Conservation (phyloP, 1,140 invertebrate species). For the Stratiolaelaps scimitus region DNA sequence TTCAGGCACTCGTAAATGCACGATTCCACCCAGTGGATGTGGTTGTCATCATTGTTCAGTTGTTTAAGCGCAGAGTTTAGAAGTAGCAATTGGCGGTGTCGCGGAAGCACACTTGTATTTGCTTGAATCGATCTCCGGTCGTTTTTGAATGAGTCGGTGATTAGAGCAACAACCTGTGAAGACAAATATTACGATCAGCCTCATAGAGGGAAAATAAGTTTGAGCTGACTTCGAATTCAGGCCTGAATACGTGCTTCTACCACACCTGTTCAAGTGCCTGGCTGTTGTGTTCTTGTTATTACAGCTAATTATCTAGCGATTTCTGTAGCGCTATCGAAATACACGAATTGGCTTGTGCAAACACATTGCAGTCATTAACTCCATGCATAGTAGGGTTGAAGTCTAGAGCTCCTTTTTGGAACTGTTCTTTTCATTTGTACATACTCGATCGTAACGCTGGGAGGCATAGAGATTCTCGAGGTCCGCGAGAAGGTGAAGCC, state of each 20-base stretch:
- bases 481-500: not conserved
- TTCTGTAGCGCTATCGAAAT: too few species aligned
- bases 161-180: not conserved
- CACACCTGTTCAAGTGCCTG: too few species aligned
- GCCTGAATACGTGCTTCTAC: too few species aligned
- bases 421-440: constrained; percentile 48
- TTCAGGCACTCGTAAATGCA: constrained; percentile 47
- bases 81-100: constrained; percentile 27
- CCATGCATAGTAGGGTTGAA: too few species aligned
- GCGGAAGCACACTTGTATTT: not conserved
- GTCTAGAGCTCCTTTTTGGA: constrained; percentile 53
- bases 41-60: constrained; percentile 45
- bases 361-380: too few species aligned
- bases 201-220: too few species aligned
- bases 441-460: constrained; percentile 44
- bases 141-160: constrained; percentile 31
- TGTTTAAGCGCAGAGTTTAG: not conserved
- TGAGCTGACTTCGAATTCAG: too few species aligned
- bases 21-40: constrained; percentile 60
- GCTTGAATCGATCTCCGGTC: constrained; percentile 23
- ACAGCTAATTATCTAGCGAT: too few species aligned
- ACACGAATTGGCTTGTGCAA: too few species aligned
- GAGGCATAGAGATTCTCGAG: constrained; percentile 41
- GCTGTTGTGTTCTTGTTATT: too few species aligned
- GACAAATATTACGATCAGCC: not conserved